Conservation (phyloP, 1,140 invertebrate genomes). For the Drosophila arizonae region DNA sequence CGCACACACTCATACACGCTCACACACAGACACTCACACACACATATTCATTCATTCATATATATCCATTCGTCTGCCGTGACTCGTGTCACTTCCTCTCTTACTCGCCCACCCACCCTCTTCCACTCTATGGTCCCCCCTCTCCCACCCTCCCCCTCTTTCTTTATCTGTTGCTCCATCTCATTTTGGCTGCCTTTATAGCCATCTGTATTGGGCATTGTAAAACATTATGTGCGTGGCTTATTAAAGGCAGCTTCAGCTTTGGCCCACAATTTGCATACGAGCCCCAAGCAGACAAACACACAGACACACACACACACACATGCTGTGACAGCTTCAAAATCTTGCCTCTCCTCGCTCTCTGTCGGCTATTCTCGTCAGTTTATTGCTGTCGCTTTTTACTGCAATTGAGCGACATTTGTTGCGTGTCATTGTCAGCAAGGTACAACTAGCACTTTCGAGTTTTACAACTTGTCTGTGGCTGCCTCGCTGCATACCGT, state of each 20-base stretch:
- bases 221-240: conserved; percentile 55
- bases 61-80: background rate
- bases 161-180: conserved; percentile 1
- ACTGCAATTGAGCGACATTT: conserved; percentile 57
- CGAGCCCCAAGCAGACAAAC: conserved; percentile 29
- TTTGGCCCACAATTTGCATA: conserved; percentile 60
- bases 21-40: too few species aligned
- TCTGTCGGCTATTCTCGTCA: conserved; percentile 3
- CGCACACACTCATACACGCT: too few species aligned
- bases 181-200: conserved; percentile 41
- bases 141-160: background rate
- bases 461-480: background rate
- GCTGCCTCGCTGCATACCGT: background rate
- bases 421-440: conserved; percentile 23
- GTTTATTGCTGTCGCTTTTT: conserved; percentile 52
- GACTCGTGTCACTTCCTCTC: too few species aligned
- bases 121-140: too few species aligned
- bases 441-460: conserved; percentile 40
- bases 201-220: conserved; percentile 54
- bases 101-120: too few species aligned
- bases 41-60: background rate
- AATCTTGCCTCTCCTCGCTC: conserved; percentile 32
- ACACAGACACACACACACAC: conserved; percentile 6
- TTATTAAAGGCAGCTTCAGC: conserved; percentile 61
- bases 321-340: conserved; percentile 44